Conservation (phyloP, 2,113 vertebrate genomes). For the Pterocles burchelli region DNA sequence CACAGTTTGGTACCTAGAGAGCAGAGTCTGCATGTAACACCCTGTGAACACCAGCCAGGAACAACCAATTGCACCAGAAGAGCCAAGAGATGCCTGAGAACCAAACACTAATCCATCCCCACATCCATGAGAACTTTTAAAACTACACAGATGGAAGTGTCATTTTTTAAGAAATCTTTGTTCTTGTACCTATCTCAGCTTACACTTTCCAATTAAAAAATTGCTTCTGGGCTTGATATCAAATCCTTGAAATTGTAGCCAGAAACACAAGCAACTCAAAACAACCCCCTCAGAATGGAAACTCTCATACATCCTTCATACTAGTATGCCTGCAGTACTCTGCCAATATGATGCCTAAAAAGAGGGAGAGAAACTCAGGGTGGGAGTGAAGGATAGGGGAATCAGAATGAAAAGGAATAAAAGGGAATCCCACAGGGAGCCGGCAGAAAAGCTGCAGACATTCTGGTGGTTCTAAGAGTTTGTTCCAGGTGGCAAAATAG, state of each 20-base stretch:
- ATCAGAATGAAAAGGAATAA: conserved; percentile 41
- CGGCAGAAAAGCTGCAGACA: conserved; percentile 39
- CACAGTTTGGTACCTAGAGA: neutral
- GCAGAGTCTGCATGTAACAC: neutral
- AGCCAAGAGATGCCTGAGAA: neutral
- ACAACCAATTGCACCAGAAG: neutral
- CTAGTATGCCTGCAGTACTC: neutral
- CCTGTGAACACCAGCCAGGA: neutral
- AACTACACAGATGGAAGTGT: neutral
- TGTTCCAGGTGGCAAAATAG: conserved; percentile 58
- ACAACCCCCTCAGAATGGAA: conserved; percentile 49
- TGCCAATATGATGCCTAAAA: conserved; percentile 58
- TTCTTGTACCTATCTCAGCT: conserved; percentile 43
- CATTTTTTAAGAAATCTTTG: conserved; percentile 29
- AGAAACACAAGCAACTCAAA: conserved; percentile 59
- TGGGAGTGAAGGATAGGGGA: conserved; percentile 42
- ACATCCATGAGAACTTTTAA: neutral
- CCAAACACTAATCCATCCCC: neutral
- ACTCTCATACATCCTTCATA: conserved; percentile 4
- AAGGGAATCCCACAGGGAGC: conserved; percentile 52
- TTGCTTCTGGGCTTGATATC: conserved; percentile 58
- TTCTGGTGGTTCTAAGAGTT: conserved; percentile 38
- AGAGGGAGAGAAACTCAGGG: conserved; percentile 39
- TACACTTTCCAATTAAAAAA: conserved; percentile 61
- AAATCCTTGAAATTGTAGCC: conserved; percentile 50